Percentiles rank a stretch among this genome's conserved stretches.
These are phyloP conservation scores for Psilopogon haemacephalus DNA, from an alignment of 2,113 vertebrate species.

Conservation along the genomic window DNA sequence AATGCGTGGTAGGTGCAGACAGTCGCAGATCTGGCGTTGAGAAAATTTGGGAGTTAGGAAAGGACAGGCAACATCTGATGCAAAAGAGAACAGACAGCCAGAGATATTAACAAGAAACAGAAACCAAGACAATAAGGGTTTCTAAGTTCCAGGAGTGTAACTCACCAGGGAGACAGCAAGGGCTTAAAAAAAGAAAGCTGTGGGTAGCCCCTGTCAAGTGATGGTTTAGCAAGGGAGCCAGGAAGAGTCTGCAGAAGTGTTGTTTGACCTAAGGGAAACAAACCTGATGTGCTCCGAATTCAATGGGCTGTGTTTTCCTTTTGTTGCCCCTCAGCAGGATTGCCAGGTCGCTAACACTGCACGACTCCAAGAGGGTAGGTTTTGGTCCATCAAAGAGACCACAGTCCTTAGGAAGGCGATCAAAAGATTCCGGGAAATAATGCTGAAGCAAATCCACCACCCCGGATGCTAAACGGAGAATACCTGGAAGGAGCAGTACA, in stretches of 20 bases:
- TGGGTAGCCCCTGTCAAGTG: background rate
- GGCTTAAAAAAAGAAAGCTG: background rate
- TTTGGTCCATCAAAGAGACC: slow-evolving; percentile 83
- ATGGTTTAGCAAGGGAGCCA: background rate
- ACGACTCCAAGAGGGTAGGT: slow-evolving; percentile 79
- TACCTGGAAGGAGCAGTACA: slow-evolving; percentile 62
- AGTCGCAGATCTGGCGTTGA: background rate
- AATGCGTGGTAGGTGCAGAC: background rate
- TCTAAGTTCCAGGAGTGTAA: background rate
- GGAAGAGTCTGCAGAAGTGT: background rate
- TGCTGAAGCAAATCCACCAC: slow-evolving; percentile 82
- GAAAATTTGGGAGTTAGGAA: background rate
- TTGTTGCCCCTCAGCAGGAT: slow-evolving; percentile 84
- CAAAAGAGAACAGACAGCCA: background rate
- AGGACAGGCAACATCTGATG: background rate
- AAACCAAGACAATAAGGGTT: background rate
- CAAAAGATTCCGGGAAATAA: slow-evolving; percentile 85
- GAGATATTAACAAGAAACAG: background rate
- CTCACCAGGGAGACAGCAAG: background rate
- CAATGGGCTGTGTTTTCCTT: slow-evolving; percentile 83
- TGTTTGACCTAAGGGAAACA: background rate
- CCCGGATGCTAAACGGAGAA: slow-evolving; percentile 80
- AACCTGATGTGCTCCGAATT: slow-evolving; percentile 87
- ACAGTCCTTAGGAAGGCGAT: slow-evolving; percentile 79
- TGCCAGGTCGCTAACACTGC: slow-evolving; percentile 81